These are phyloP conservation scores for Nomada goodeniana DNA, from an alignment of 2,888 invertebrate genomes.

Conservation along the genomic window DNA sequence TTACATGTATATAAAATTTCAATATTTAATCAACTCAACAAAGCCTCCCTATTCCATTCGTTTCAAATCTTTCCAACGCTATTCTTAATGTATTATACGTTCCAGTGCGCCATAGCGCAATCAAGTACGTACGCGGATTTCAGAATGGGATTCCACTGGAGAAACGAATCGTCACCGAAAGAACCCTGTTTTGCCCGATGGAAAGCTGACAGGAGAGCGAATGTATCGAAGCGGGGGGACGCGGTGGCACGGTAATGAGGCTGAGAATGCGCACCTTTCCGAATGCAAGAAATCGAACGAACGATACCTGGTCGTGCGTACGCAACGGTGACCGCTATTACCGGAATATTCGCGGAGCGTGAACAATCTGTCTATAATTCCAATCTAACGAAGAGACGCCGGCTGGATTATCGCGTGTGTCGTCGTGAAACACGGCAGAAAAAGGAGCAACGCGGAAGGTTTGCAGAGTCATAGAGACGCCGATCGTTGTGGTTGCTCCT, in stretches of 20 bases:
- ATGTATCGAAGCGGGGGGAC: conserved; percentile 36
- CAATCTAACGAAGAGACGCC: conserved; percentile 56
- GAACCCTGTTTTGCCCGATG: conserved; percentile 15
- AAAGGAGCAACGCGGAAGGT: conserved; percentile 15
- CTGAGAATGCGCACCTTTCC: conserved; percentile 42
- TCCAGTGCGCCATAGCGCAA: too few species aligned
- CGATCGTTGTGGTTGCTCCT: conserved; percentile 68
- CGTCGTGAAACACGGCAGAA: neutral
- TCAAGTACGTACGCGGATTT: neutral
- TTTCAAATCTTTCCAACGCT: too few species aligned
- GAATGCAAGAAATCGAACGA: conserved; percentile 57
- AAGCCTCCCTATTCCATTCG: too few species aligned
- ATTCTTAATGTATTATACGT: too few species aligned
- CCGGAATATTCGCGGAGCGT: conserved; percentile 77
- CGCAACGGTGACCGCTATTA: conserved; percentile 75
- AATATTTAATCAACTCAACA: too few species aligned
- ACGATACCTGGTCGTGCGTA: conserved; percentile 61
- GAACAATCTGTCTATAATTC: conserved; percentile 70
- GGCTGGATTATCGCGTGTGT: conserved; percentile 13
- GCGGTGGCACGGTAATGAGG: conserved; percentile 61
- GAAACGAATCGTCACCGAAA: conserved; percentile 47
- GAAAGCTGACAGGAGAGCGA: conserved; percentile 43
- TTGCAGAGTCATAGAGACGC: conserved; percentile 24
- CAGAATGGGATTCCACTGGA: neutral
- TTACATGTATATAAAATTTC: too few species aligned